Evolutionary conservation across 2,113 vertebrate species (phyloP), one percentile per base, ranked within the genome.

Genomic region (Platichthys flesus): DNA sequence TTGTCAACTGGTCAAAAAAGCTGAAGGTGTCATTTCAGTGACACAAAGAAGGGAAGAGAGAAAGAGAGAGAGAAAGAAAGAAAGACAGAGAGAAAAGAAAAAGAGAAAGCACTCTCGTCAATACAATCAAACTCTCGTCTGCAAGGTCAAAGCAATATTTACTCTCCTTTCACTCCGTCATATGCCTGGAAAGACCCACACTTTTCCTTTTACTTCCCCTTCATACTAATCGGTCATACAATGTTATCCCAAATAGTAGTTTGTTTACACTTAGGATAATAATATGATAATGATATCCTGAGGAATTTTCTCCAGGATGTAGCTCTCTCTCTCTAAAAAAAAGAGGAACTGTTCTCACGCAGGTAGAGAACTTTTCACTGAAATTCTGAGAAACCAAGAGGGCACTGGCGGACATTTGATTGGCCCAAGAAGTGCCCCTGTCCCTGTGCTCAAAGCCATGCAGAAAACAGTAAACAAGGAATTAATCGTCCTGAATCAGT

Each of bases 101-200:
- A 26, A 12, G 57, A 58, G 64, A 58, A 14, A 5, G 13, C 0
- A 16, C 21, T 18, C 18, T 28, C 37, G 51, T 79, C 66, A 26
- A 69, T 66, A 49, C 57, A 69, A 80, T 74, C 54, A 74, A 61
- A 54, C 60, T 49, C 23, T 78, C 37, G 31, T 55, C 42, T 10
- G 28, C 73, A 92, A 90, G 85, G 88, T 83, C 77, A 77, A 54
- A 77, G 66, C 42, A 71, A 28, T 88, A 66, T 85, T 90, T 85
- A 75, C 59, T 76, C 76, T 78, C 14, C 10, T 76, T 56, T 28
- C 74, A 67, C 21, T 58, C 23, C 63, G 42, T 59, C 62, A 52
- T n/a, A 51, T 82, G 62, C 55, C 45, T 3, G 28, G 49, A 71
- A 82, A 80, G 37, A 10, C 26, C 13, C 14, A 49, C 42, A 59